Evolutionary conservation across 2,888 invertebrate genomes (phyloP).

Genomic region (Chloromyia formosa): DNA sequence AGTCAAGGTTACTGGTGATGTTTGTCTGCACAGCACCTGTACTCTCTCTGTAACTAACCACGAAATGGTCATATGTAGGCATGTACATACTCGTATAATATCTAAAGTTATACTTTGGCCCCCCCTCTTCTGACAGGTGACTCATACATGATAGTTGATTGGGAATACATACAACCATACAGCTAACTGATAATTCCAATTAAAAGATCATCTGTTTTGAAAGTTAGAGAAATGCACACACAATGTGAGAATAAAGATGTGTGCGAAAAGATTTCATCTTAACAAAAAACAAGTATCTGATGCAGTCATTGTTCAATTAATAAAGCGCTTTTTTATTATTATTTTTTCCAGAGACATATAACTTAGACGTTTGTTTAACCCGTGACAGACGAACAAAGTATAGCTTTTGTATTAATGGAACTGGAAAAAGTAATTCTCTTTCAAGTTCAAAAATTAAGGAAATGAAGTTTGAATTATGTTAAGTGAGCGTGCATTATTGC

Average conservation of each 20-base stretch:
- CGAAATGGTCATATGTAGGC: no score
- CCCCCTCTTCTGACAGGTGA: no score
- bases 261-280: neutral
- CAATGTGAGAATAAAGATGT: neutral
- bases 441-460: no score
- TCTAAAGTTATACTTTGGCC: no score
- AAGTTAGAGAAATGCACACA: constrained; percentile 14
- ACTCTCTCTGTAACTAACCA: neutral
- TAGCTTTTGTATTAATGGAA: no score
- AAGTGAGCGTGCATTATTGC: no score
- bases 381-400: neutral
- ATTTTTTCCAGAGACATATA: neutral
- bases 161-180: neutral
- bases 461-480: no score
- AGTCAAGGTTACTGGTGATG: constrained; percentile 18
- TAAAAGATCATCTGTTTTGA: constrained; percentile 17
- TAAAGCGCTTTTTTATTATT: neutral
- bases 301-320: constrained; percentile 29
- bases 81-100: no score
- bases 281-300: neutral
- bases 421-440: no score
- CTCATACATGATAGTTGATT: no score
- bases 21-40: neutral
- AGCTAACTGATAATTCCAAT: neutral
- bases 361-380: neutral